phyloP scores from a whole-genome alignment of 1,140 invertebrate species.

The Procambarus clarkii region DNA sequence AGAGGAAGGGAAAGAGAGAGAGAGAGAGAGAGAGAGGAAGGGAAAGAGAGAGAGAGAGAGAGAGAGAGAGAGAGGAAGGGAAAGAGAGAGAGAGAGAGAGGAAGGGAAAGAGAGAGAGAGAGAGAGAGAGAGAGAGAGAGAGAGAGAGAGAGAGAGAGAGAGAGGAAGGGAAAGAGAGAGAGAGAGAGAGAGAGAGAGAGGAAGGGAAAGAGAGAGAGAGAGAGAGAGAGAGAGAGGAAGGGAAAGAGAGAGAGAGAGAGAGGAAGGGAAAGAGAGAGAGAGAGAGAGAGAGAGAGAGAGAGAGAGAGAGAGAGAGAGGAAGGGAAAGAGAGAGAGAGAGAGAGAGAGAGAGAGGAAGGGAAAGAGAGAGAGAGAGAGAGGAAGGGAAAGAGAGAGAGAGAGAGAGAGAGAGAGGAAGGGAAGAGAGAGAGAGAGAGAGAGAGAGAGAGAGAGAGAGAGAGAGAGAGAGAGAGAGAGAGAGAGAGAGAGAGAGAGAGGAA shows the following conservation, averaged over 20 bases:
- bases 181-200: conserved; percentile 4
- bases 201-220: conserved; percentile 8
- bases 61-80: conserved; percentile 9
- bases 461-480: conserved; percentile 4
- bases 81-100: conserved; percentile 1
- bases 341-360: conserved; percentile 9
- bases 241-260: not conserved
- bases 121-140: conserved; percentile 1
- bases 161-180: conserved; percentile 6
- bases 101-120: conserved; percentile 14
- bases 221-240: not conserved
- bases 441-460: conserved; percentile 4
- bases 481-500: not conserved
- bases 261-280: conserved; percentile 2
- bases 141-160: not conserved
- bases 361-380: conserved; percentile 1
- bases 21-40: conserved; percentile 1
- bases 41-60: conserved; percentile 5
- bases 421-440: conserved; percentile 3
- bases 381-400: conserved; percentile 14
- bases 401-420: not conserved
- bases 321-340: conserved; percentile 6
- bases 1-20: conserved; percentile 16
- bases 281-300: not conserved
- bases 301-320: conserved; percentile 1